Evolutionary conservation across 2,888 invertebrate species (phyloP), one percentile per base, ranked within the genome.

Genomic region (Drosophila imparisetae): DNA sequence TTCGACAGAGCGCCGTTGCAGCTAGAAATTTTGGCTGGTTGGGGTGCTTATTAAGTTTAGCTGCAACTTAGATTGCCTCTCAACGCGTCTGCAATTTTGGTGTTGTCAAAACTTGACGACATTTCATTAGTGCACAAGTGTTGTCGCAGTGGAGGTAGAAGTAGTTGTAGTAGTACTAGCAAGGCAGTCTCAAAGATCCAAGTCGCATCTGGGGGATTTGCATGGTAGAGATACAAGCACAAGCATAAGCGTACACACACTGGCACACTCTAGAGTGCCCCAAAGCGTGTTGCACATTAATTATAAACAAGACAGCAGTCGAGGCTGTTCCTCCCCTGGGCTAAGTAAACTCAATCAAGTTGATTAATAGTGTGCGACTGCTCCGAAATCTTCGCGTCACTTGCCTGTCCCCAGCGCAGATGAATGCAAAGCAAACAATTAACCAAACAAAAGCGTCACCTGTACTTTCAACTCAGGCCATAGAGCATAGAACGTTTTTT

Each of bases 31-130:
- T 77, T 52, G 21, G 50, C 50, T 29, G 2, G 58, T 15, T 10
- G 24, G 65, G 62, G 58, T 83, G 80, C 72, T 72, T 84, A 86
- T 83, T 77, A 81, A 86, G 76, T 82, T 89, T 73, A 64, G 75
- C 76, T 84, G 76, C 89, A 82, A 80, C 73, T 84, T 81, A 89
- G 89, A 89, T 86, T 86, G 83, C 78, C 81, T 73, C 72, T 81
- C 74, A 67, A 59, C 72, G 62, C 62, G 61, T 78, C 63, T 78
- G 72, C 75, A 66, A 74, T 78, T 78, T 78, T 53, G 24, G 66
- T 38, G 54, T 61, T 80, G 81, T 85, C 86, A 85, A 83, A 87
- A 87, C 84, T 86, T 81, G 85, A 81, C 70, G 83, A 85, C 81
- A 72, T 88, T 85, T 86, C 85, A 86, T 85, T 85, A 87, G 30